A percentile compares a stretch with the other conserved stretches of the same genome.
Conservation (phyloP, 2,888 invertebrate species). For the Conomelus anceps region DNA sequence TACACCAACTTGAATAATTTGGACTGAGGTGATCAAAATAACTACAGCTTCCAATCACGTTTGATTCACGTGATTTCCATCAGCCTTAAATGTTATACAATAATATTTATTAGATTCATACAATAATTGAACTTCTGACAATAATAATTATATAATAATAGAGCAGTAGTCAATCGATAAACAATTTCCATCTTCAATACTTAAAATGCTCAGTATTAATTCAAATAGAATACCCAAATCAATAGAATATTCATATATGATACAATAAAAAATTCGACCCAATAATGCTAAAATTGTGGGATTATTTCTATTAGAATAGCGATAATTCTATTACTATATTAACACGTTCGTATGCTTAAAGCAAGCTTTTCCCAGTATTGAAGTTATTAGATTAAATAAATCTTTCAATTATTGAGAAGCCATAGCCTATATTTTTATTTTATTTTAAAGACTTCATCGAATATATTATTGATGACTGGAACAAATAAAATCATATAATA, state of each 20-base stretch:
- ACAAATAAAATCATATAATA: too few relatives aligned
- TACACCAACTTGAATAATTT: conserved; percentile 18
- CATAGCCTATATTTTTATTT: too few relatives aligned
- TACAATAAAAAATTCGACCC: background rate
- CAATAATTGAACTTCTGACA: background rate
- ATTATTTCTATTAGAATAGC: too few relatives aligned
- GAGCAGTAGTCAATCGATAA: background rate
- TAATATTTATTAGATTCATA: background rate
- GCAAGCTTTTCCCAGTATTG: too few relatives aligned
- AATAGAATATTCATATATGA: background rate
- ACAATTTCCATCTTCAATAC: background rate
- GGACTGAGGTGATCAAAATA: background rate
- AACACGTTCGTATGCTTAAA: too few relatives aligned
- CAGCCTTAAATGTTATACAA: background rate
- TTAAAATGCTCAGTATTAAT: background rate
- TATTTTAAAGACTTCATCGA: too few relatives aligned
- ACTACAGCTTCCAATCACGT: background rate
- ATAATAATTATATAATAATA: background rate
- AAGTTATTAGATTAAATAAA: too few relatives aligned
- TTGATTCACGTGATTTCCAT: background rate
- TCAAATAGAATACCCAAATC: background rate
- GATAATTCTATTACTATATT: too few relatives aligned
- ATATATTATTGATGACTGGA: too few relatives aligned
- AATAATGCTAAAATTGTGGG: too few relatives aligned
- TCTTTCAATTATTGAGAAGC: too few relatives aligned